Evolutionary conservation across 2,888 invertebrate genomes (phyloP).

Genomic region (Agriotes lineatus): DNA sequence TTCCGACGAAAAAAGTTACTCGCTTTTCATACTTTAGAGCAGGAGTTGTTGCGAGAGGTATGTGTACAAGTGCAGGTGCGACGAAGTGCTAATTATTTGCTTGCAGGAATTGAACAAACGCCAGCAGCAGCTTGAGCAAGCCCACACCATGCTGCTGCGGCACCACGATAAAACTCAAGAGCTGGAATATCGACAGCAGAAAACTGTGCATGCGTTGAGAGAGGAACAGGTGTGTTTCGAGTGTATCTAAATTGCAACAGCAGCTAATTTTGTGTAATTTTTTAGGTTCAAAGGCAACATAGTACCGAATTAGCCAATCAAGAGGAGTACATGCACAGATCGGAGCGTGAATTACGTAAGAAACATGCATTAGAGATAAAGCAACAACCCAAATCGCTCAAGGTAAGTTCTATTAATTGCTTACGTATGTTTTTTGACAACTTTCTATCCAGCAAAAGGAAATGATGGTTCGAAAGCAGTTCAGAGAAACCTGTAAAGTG

Average conservation of each 20-base stretch:
- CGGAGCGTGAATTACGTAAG: slow-evolving; percentile 94
- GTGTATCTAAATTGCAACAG: too few species aligned
- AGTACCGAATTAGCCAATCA: slow-evolving; percentile 95
- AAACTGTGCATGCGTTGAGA: slow-evolving; percentile 91
- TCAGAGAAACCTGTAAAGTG: slow-evolving; percentile 98
- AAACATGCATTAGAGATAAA: slow-evolving; percentile 97
- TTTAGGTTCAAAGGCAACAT: slow-evolving; percentile 90
- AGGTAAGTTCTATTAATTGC: slow-evolving; percentile 80
- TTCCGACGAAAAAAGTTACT: slow-evolving; percentile 92
- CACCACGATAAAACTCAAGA: slow-evolving; percentile 98
- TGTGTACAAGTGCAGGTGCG: too few species aligned
- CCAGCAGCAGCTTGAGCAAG: slow-evolving; percentile 94
- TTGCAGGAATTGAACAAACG: slow-evolving; percentile 92
- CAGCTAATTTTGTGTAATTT: too few species aligned
- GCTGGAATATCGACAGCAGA: slow-evolving; percentile 94
- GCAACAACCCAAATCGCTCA: slow-evolving; percentile 98
- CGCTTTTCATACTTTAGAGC: slow-evolving; percentile 88
- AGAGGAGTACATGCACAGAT: slow-evolving; percentile 95
- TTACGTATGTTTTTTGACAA: too few species aligned
- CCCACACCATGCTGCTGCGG: slow-evolving; percentile 91
- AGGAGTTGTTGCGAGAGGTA: slow-evolving; percentile 91
- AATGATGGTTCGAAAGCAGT: slow-evolving; percentile 98
- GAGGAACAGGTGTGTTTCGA: too few species aligned
- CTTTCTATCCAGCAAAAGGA: slow-evolving; percentile 88
- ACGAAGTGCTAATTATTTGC: too few species aligned